Base-by-base conservation (phyloP, 2,888 invertebrate genomes). In the Anoncus sp. region DNA sequence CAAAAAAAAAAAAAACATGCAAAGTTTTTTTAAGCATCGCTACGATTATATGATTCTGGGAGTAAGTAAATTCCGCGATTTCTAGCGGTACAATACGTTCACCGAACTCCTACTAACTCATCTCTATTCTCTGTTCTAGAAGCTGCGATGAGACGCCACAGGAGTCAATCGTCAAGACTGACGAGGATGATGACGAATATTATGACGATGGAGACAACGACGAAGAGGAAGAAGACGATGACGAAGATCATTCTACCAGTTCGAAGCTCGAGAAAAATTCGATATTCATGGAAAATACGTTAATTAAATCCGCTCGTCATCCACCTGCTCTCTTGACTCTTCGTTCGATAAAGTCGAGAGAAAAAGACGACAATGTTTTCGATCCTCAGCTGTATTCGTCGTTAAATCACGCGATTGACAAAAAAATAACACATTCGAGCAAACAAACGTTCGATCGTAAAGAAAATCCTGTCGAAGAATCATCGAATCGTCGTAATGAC, bases 261-360 rank as follows among this genome's bases (percentile, higher is more conserved):
- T 16, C 27, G 55, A 22, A 40, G 14, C 16, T 80, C 3, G 80
- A 77, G 1, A 77, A 80, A 35, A 81, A 83, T 49, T 78, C 81
- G 6, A 55, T 79, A 20, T 76, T 83, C 1, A 80, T 82, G 65
- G 82, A 85, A 45, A 79, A 60, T 22, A 43, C 55, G 24, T 81
- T 81, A 47, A 20, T 69, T 0, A 55, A 57, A 7, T 81, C 74
- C 18, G 81, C 79, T 62, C 60, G 81, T 53, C 76, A 77, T n/a
- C n/a, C n/a, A 7, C 31, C 81, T 51, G 18, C 70, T 18, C 16
- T 16, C 9, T 22, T 16, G 7, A 76, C 12, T 6, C 10, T 24
- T 2, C 10, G 40, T 38, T 12, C 31, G 24, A 6, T 12, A 16
- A 12, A n/a, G n/a, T 27, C 22, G 43, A 69, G 10, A n/a, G 35